These are phyloP conservation scores for Lycophotia porphyrea DNA, from an alignment of 2,888 invertebrate genomes.

Conservation along the genomic window DNA sequence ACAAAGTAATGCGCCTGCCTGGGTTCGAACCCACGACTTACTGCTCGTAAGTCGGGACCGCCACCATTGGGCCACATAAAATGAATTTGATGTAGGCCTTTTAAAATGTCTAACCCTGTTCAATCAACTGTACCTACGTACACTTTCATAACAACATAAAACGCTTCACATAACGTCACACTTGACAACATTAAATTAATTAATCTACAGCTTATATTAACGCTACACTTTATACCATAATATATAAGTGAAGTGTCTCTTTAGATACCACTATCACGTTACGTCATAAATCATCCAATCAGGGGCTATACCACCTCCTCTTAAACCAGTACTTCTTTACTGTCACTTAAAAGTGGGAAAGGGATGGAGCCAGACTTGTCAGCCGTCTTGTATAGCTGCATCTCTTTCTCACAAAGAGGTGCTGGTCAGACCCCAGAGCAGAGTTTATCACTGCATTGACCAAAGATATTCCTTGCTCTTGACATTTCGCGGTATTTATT, in stretches of 20 bases:
- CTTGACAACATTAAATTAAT: slow-evolving; percentile 56
- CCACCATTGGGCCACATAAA: too few relatives aligned
- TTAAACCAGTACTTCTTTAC: neutral
- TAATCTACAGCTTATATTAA: slow-evolving; percentile 50
- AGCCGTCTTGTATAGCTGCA: too few relatives aligned
- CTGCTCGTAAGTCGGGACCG: too few relatives aligned
- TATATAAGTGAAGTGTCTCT: slow-evolving; percentile 55
- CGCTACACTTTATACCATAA: slow-evolving; percentile 44
- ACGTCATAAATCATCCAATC: slow-evolving; percentile 70
- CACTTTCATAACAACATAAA: slow-evolving; percentile 31
- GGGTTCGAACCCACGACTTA: too few relatives aligned
- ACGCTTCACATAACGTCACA: slow-evolving; percentile 19
- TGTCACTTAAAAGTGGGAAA: neutral
- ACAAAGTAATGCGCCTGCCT: too few relatives aligned
- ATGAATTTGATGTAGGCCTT: neutral
- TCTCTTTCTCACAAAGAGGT: neutral
- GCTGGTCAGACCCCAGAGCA: slow-evolving; percentile 52
- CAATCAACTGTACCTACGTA: slow-evolving; percentile 6
- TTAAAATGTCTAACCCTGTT: neutral
- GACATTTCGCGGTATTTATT: slow-evolving; percentile 49
- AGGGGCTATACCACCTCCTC: neutral
- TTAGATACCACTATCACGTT: slow-evolving; percentile 63
- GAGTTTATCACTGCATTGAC: slow-evolving; percentile 72
- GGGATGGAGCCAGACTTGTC: too few relatives aligned
- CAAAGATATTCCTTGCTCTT: slow-evolving; percentile 54